Base-by-base conservation (phyloP, 2,888 invertebrate genomes). In the Agrilus cyanescens region DNA sequence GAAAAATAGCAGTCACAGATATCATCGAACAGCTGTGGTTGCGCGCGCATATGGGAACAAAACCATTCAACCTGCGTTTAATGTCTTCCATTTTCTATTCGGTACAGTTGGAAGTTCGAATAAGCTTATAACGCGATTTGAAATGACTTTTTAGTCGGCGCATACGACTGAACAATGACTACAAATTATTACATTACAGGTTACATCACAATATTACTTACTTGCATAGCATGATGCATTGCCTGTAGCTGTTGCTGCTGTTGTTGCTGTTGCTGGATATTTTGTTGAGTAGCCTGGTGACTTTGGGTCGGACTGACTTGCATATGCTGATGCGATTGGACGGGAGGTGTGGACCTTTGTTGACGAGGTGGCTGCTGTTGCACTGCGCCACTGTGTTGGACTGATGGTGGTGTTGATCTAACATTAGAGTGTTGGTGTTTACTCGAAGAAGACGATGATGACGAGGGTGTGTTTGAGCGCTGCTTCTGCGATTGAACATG, bases 211-310 rank as follows among this genome's bases (percentile, higher is more conserved):
- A 10, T 25, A 1, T 25, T 25, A 10, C 20, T 25, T 25, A 25
- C 25, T 10, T 48, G 48, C 46, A 48, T 46, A 4, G 46, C 48
- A 14, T 46, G 46, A 29, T 48, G 48, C 14, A 25, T 25, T 25
- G 25, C 25, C 25, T 48, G 48, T 35, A 65, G 46, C 46, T 62
- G 61, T n/a, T 59, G 46, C 46, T 64, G 65, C 42, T 65, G 59
- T n/a, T 60, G 62, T 29, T 65, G 62, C 38, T 66, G 65, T 40
- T 66, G 63, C 42, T 64, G 62, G 56, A 57, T 53, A 37, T 52
- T 46, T 15, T 48, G 47, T 20, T 45, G 41, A 38, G 45, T 51
- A 48, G 25, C 52, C 41, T 58, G 53, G 32, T 57, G 57, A 32
- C 59, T 57, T 40, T 53, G 53, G 12, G 62, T 61, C 1, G 65